phyloP scores from a whole-genome alignment of 1,140 invertebrate species.

The Drosophila kikkawai region DNA sequence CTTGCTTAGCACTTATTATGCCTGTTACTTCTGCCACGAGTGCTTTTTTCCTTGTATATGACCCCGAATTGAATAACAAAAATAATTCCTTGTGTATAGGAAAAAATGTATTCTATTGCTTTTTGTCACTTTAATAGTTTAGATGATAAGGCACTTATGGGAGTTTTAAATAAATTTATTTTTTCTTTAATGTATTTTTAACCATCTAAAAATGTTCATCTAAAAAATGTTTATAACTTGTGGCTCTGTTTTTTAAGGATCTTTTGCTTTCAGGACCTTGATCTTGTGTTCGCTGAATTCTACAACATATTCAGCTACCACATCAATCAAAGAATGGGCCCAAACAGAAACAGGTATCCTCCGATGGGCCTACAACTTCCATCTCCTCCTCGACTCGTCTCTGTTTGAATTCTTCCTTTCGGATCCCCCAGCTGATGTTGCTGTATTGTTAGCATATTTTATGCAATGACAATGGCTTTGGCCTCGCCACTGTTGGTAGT shows the following conservation, averaged over 20 bases:
- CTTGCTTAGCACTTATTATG: slow-evolving; percentile 4
- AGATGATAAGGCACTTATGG: not conserved
- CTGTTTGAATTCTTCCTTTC: slow-evolving; percentile 24
- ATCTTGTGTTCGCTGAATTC: not conserved
- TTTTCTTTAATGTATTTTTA: not conserved
- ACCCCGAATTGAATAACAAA: not conserved
- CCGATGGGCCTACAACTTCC: not conserved
- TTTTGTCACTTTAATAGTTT: not conserved
- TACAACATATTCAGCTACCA: not conserved
- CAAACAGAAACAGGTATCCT: slow-evolving; percentile 3
- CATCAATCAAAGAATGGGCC: slow-evolving; percentile 4
- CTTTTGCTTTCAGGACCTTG: no score
- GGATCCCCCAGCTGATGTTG: slow-evolving; percentile 14
- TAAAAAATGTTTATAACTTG: no score
- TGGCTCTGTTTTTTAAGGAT: no score
- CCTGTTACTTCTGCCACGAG: not conserved
- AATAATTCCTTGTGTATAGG: not conserved
- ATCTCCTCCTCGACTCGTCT: slow-evolving; percentile 23
- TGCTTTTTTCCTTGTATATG: not conserved
- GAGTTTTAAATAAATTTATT: not conserved
- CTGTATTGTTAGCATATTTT: slow-evolving; percentile 81
- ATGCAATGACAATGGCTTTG: slow-evolving; percentile 85
- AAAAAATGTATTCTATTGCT: not conserved
- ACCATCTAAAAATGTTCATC: no score
- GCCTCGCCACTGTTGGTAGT: slow-evolving; percentile 84